Evolutionary conservation across 2,113 vertebrate species (phyloP).

Genomic region (Limanda limanda): DNA sequence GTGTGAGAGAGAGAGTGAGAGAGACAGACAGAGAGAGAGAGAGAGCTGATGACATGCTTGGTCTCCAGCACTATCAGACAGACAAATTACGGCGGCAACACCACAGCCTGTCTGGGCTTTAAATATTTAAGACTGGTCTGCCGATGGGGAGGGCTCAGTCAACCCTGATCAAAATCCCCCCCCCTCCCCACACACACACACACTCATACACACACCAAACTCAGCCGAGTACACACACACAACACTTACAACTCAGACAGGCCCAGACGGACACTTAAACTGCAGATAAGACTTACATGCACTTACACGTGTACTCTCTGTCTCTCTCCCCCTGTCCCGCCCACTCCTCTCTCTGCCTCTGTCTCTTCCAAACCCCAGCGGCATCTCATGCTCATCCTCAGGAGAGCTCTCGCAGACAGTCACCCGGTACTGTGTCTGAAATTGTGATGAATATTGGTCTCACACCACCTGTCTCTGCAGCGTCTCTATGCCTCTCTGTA

Average conservation of each 20-base stretch:
- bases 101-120: slow-evolving; percentile 69
- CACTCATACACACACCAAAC: slow-evolving; percentile 18
- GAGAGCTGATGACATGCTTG: neutral
- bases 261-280: slow-evolving; percentile 61
- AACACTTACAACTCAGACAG: slow-evolving; percentile 48
- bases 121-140: slow-evolving; percentile 79
- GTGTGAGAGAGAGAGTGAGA: neutral
- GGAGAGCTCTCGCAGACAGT: slow-evolving; percentile 57
- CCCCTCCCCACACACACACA: neutral
- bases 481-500: slow-evolving; percentile 23
- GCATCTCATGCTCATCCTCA: slow-evolving; percentile 35
- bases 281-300: slow-evolving; percentile 50
- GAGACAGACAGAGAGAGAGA: neutral
- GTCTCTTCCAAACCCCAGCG: slow-evolving; percentile 12
- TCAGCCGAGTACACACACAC: neutral
- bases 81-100: slow-evolving; percentile 74
- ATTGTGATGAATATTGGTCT: slow-evolving; percentile 45
- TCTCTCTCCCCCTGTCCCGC: slow-evolving; percentile 33
- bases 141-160: slow-evolving; percentile 59
- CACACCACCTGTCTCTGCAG: slow-evolving; percentile 47
- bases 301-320: slow-evolving; percentile 55
- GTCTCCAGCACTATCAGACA: slow-evolving; percentile 58
- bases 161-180: slow-evolving; percentile 43
- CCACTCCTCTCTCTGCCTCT: slow-evolving; percentile 25
- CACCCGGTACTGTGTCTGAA: slow-evolving; percentile 52